Percentiles rank a stretch among this genome's conserved stretches.
phyloP scores from a whole-genome alignment of 2,113 vertebrate genomes.

The Percina caprodes region DNA sequence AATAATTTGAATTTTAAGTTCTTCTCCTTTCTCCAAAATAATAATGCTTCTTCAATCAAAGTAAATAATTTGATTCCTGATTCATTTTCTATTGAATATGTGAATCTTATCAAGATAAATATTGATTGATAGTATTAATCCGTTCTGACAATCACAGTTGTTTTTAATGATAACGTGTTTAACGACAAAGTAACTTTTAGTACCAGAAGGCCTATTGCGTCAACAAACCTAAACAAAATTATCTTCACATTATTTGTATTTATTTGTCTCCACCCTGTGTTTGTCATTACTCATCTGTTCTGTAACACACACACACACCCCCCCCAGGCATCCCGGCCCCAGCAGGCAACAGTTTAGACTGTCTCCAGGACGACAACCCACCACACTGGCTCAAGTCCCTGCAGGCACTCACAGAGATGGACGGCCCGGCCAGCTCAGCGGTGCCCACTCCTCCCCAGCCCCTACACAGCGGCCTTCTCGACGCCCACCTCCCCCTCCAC shows the following conservation, averaged over 20 bases:
- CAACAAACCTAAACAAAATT: too few species aligned
- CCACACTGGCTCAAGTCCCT: conserved; percentile 99
- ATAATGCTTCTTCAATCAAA: not conserved
- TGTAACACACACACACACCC: not conserved
- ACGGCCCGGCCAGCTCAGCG: conserved; percentile 88
- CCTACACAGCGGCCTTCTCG: conserved; percentile 86
- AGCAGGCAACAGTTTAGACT: conserved; percentile 96
- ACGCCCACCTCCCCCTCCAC: conserved; percentile 87
- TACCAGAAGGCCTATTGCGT: not conserved
- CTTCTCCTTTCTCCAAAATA: not conserved
- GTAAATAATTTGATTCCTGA: too few species aligned
- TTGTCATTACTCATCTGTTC: conserved; percentile 18
- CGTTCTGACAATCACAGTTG: too few species aligned
- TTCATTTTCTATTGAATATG: too few species aligned
- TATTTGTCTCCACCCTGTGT: not conserved
- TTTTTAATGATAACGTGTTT: too few species aligned
- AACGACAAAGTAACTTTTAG: not conserved
- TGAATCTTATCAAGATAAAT: not conserved
- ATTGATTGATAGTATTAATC: too few species aligned
- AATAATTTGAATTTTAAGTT: not conserved
- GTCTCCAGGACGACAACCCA: conserved; percentile 98
- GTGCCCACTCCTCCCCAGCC: conserved; percentile 88
- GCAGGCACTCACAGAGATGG: conserved; percentile 98
- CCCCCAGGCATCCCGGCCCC: conserved; percentile 93
- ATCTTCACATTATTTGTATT: not conserved